Conservation (phyloP, 2,113 vertebrate genomes). For the Lipotes vexillifer region DNA sequence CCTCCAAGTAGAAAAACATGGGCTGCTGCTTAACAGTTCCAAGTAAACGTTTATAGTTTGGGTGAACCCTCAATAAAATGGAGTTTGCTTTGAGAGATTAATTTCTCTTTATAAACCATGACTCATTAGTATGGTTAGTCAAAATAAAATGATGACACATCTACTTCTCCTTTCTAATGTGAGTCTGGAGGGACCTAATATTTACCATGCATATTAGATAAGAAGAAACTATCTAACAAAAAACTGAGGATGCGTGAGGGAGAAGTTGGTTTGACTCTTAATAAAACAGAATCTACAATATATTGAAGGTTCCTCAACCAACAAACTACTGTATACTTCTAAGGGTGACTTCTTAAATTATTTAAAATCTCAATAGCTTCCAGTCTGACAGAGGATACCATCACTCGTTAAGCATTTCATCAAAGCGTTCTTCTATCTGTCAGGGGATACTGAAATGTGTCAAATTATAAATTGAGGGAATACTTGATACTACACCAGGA, state of each 20-base stretch:
- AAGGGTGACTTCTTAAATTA: slow-evolving; percentile 19
- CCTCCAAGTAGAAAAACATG: not conserved
- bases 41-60: not conserved
- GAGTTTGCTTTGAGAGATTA: not conserved
- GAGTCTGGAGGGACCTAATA: not conserved
- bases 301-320: slow-evolving; percentile 5
- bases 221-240: not conserved
- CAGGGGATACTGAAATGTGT: slow-evolving; percentile 1
- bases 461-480: not conserved
- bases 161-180: not conserved
- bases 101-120: slow-evolving; percentile 27
- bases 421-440: not conserved
- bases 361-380: slow-evolving; percentile 31
- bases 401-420: slow-evolving; percentile 21
- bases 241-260: not conserved
- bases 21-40: not conserved
- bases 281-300: slow-evolving; percentile 1
- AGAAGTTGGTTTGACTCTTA: not conserved
- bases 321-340: not conserved
- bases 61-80: slow-evolving; percentile 28
- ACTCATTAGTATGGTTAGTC: slow-evolving; percentile 27
- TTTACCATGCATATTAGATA: not conserved
- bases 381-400: not conserved
- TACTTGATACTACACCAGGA: not conserved
- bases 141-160: not conserved